A percentile compares a stretch with the other conserved stretches of the same genome.
Conservation (phyloP, 2,113 vertebrate species). For the Cettia cetti region DNA sequence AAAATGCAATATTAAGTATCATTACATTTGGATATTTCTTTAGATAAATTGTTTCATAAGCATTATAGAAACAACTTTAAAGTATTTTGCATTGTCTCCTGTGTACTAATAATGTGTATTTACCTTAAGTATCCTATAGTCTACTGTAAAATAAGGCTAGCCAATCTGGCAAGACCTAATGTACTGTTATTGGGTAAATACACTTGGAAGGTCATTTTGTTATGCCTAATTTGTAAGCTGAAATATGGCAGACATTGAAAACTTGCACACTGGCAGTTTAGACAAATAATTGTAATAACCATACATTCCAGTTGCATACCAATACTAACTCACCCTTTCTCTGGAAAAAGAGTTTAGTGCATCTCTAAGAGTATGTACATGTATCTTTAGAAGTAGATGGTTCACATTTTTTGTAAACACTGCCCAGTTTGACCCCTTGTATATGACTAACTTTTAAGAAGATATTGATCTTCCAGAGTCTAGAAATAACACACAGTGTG, state of each 20-base stretch:
- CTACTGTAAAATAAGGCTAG: not conserved
- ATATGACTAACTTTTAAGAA: not conserved
- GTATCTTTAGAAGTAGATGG: not conserved
- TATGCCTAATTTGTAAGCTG: not conserved
- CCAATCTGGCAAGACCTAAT: not conserved
- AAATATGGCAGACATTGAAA: not conserved
- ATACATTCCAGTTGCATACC: accelerated
- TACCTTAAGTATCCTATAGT: not conserved
- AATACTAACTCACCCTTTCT: not conserved
- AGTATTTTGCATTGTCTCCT: not conserved
- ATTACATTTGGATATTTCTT: not conserved
- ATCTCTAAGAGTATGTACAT: not conserved
- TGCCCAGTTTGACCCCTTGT: not conserved
- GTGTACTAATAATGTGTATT: not conserved
- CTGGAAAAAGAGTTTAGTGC: not conserved
- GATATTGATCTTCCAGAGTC: not conserved
- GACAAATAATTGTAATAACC: not conserved
- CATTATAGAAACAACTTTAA: not conserved
- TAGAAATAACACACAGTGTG: not conserved
- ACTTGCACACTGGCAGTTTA: not conserved
- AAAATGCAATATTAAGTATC: not conserved
- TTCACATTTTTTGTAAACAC: not conserved
- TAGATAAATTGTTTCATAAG: not conserved
- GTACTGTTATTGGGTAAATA: not conserved
- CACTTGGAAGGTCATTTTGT: not conserved